Percentiles rank a stretch among this genome's conserved stretches.
Evolutionary conservation across 2,113 vertebrate genomes (phyloP).

Genomic region (Protobothrops flavoviridis): DNA sequence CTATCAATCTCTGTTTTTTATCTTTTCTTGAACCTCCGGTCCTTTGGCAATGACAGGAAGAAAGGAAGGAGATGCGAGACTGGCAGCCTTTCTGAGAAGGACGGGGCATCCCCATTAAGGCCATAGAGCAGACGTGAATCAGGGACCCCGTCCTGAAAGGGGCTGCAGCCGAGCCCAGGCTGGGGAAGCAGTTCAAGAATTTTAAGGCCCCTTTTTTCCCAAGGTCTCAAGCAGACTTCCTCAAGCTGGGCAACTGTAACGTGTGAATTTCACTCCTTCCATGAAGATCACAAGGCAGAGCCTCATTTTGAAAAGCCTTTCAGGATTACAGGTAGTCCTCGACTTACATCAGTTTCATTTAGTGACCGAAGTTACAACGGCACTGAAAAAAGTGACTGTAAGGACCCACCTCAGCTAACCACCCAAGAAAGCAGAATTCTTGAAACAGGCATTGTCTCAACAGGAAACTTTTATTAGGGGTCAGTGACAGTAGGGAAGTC

Average conservation of each 20-base stretch:
- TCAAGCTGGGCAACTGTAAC: neutral
- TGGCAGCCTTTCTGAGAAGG: neutral
- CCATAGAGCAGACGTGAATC: neutral
- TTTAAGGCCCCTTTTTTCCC: neutral
- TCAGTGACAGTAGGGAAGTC: too few species aligned
- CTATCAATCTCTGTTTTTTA: fast-evolving
- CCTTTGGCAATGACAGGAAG: conserved; percentile 1
- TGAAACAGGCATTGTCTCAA: too few species aligned
- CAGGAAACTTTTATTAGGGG: too few species aligned
- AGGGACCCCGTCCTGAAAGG: neutral
- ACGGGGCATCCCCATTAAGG: neutral
- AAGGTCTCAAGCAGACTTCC: neutral
- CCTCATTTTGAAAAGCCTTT: neutral
- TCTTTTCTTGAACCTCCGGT: fast-evolving
- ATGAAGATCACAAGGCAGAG: too few species aligned
- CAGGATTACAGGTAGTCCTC: neutral
- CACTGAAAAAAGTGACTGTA: too few species aligned
- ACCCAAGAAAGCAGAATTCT: too few species aligned
- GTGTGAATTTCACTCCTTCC: neutral
- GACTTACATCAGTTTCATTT: too few species aligned
- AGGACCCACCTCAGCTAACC: too few species aligned
- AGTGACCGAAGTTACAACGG: too few species aligned
- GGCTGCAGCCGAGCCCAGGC: neutral
- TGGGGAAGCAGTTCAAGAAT: neutral
- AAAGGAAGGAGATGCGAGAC: neutral